Evolutionary conservation across 2,888 invertebrate genomes (phyloP).

Genomic region (Amphiduros pacificus): DNA sequence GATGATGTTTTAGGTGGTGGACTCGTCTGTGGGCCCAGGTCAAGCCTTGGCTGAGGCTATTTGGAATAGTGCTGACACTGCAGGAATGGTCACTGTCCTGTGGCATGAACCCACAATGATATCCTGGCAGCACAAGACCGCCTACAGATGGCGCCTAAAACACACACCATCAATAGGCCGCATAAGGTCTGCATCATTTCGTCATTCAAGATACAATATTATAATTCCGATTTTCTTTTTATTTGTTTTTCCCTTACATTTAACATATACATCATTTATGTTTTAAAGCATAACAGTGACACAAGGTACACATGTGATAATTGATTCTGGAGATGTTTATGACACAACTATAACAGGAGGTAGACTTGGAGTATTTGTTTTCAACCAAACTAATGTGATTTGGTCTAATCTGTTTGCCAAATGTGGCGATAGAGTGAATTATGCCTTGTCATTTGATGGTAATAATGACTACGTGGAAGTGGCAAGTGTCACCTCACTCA

Average conservation of each 20-base stretch:
- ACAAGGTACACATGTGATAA: constrained; percentile 7
- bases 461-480: constrained; percentile 38
- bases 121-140: constrained; percentile 36
- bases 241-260: too few relatives aligned
- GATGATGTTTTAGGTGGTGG: constrained; percentile 38
- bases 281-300: constrained; percentile 13
- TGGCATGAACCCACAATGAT: constrained; percentile 43
- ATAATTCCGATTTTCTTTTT: too few relatives aligned
- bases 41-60: constrained; percentile 33
- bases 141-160: constrained; percentile 41
- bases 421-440: constrained; percentile 34
- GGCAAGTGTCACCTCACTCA: constrained; percentile 24
- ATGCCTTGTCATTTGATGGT: constrained; percentile 42
- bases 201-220: neutral
- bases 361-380: constrained; percentile 40
- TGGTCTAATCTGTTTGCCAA: constrained; percentile 40
- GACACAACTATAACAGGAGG: constrained; percentile 44
- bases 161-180: constrained; percentile 37
- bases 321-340: constrained; percentile 43
- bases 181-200: constrained; percentile 32
- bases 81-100: constrained; percentile 30
- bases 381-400: constrained; percentile 35
- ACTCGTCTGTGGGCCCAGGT: constrained; percentile 35
- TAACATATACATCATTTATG: too few relatives aligned
- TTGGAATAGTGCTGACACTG: constrained; percentile 38